Conservation (phyloP, 2,888 invertebrate species). For the Stegana nigrithorax region DNA sequence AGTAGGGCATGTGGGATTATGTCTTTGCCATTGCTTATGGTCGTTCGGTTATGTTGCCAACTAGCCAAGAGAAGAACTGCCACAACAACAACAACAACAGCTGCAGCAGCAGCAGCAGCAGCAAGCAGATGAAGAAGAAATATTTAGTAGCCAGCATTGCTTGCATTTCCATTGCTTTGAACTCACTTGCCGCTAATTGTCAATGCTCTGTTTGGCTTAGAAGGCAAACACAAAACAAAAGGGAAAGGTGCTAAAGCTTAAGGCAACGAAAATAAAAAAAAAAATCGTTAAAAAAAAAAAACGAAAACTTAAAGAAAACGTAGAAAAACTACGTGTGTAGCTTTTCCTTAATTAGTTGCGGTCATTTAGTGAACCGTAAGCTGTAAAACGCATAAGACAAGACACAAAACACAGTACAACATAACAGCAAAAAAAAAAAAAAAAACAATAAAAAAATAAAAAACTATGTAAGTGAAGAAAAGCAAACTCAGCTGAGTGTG, state of each 20-base stretch:
- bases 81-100: background rate
- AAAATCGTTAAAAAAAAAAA: background rate
- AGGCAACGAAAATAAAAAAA: background rate
- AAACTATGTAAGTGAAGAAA: background rate
- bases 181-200: slow-evolving; percentile 7
- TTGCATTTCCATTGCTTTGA: background rate
- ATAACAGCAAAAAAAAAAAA: background rate
- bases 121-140: too few relatives aligned
- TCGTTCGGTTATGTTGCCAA: too few relatives aligned
- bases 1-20: slow-evolving; percentile 3
- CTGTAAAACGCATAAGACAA: slow-evolving; percentile 6
- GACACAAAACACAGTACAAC: background rate
- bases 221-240: background rate
- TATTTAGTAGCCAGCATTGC: too few relatives aligned
- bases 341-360: background rate
- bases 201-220: slow-evolving; percentile 13
- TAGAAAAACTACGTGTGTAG: too few relatives aligned
- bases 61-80: background rate
- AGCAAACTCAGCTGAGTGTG: background rate
- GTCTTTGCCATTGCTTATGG: too few relatives aligned
- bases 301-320: background rate
- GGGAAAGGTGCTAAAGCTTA: background rate
- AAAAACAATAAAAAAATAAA: background rate
- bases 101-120: background rate
- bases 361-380: slow-evolving; percentile 11